These are phyloP conservation scores for Stictocephala bisonia DNA, from an alignment of 2,888 invertebrate genomes.

Conservation along the genomic window DNA sequence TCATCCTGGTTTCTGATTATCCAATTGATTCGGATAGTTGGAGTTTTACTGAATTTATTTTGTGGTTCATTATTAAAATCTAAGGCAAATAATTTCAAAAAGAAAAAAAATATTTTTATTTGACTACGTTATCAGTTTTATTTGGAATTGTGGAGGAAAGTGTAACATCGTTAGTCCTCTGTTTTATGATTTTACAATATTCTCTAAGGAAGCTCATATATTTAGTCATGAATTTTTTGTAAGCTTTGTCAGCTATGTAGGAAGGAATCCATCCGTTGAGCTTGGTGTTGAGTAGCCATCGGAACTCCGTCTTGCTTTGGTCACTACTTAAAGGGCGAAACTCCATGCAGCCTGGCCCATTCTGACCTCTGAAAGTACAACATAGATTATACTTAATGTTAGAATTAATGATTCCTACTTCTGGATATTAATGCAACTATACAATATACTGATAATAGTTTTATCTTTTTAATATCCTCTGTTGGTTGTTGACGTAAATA, in stretches of 20 bases:
- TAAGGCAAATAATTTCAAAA: too few relatives aligned
- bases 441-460: too few relatives aligned
- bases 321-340: constrained; percentile 28
- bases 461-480: too few relatives aligned
- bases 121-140: too few relatives aligned
- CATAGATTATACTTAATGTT: not conserved
- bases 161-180: not conserved
- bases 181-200: constrained; percentile 17
- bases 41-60: too few relatives aligned
- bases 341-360: constrained; percentile 40
- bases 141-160: not conserved
- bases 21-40: too few relatives aligned
- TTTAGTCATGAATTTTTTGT: constrained; percentile 40
- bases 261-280: constrained; percentile 39
- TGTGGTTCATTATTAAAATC: too few relatives aligned
- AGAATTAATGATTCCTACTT: not conserved
- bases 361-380: constrained; percentile 18
- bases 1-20: too few relatives aligned
- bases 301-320: constrained; percentile 23
- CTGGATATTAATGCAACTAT: too few relatives aligned
- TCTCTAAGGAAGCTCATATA: constrained; percentile 26
- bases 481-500: not conserved
- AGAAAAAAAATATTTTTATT: too few relatives aligned
- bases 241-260: constrained; percentile 30
- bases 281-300: constrained; percentile 34